phyloP scores from a whole-genome alignment of 2,888 invertebrate genomes.

The Plagodis dolabraria region DNA sequence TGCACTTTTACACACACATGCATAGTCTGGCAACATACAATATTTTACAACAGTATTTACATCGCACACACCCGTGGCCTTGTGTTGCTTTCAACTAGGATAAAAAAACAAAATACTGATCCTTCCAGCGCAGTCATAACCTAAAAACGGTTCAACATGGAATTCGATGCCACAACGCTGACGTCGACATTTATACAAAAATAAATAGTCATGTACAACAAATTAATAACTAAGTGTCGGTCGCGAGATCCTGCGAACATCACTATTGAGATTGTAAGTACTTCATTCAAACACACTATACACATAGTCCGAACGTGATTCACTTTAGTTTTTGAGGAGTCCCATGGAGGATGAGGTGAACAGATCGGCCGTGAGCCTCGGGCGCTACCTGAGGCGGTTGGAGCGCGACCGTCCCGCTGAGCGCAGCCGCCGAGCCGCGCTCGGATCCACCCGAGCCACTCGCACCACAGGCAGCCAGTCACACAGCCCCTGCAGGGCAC shows the following conservation, averaged over 20 bases:
- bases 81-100: conserved; percentile 24
- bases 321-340: conserved; percentile 15
- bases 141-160: conserved; percentile 15
- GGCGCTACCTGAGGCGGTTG: conserved; percentile 58
- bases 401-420: conserved; percentile 56
- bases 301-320: background rate
- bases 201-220: conserved; percentile 35
- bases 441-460: conserved; percentile 86
- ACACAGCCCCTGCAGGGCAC: conserved; percentile 58
- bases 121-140: conserved; percentile 19
- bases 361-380: background rate
- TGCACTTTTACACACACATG: conserved; percentile 53
- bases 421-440: conserved; percentile 61
- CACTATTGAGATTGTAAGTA: conserved; percentile 33
- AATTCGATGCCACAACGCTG: conserved; percentile 17
- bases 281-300: conserved; percentile 25
- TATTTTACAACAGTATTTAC: conserved; percentile 56
- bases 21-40: conserved; percentile 43
- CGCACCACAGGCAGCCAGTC: conserved; percentile 86
- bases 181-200: conserved; percentile 29
- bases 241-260: conserved; percentile 8
- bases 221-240: conserved; percentile 24
- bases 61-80: conserved; percentile 28
- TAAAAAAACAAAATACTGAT: conserved; percentile 53
- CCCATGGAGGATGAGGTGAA: too few species aligned